Base-by-base conservation (phyloP, 2,888 invertebrate genomes). In the Drosophila diplacantha region DNA sequence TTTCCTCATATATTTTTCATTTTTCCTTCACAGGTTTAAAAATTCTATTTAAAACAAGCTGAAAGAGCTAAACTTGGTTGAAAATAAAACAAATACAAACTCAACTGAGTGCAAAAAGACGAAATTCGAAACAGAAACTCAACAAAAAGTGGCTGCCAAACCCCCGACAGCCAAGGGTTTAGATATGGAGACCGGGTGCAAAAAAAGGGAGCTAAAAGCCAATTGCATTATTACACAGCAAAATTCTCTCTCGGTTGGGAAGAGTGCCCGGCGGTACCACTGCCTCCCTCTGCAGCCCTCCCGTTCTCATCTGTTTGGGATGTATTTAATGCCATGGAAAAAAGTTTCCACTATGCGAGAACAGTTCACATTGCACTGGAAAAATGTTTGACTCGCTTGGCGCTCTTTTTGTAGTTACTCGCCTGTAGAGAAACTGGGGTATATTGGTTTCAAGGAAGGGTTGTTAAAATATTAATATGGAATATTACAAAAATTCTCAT, bases 171-270 rank as follows among this genome's bases (percentile, higher is more conserved):
- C 41, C 16, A 52, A 8, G 16, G 59, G 16, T 29, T 31, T 39
- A 54, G 32, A 54, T 58, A 51, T 39, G 53, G 38, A 26, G 37
- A 50, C 52, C 24, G 41, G 32, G 16, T n/a, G 24, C 24, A 24
- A 41, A 41, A 41, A 7, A 24, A 34, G 53, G 22, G 39, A 64
- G 57, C 67, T 62, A 63, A 71, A 81, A 74, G 69, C 62, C 68
- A 77, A 77, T 70, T 71, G 63, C 67, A 77, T 77, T 77, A 71
- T 67, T 68, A 61, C 66, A 69, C 69, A 44, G 53, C 53, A 51
- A 70, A 70, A 59, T 64, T 69, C 44, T 38, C 52, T 44, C 31
- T 14, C 20, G 29, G 18, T 18, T 18, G 39, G 8, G 14, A 37
- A 51, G n/a, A 12, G 20, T 16, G 6, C 1, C 31, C 18, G 5